These are phyloP conservation scores for Drosophila punjabiensis DNA, from an alignment of 1,140 invertebrate genomes.

Conservation along the genomic window DNA sequence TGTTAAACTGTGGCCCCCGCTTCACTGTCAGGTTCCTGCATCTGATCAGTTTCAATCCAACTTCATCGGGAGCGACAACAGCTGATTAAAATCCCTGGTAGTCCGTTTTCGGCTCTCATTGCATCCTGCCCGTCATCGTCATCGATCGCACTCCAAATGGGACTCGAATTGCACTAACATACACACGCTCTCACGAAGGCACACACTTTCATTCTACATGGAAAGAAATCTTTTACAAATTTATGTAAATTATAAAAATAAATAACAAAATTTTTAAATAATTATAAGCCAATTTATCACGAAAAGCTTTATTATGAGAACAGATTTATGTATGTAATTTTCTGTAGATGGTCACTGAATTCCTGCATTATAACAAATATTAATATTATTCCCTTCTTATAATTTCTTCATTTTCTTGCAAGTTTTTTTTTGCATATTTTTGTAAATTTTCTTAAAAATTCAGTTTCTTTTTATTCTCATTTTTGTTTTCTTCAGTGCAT, in stretches of 20 bases:
- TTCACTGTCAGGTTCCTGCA: neutral
- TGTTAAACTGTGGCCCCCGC: too few relatives aligned
- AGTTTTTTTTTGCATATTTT: neutral
- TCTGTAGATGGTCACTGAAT: neutral
- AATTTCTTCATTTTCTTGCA: neutral
- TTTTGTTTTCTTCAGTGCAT: conserved; percentile 7
- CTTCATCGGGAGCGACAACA: conserved; percentile 39
- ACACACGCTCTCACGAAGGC: conserved; percentile 15
- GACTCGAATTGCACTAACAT: conserved; percentile 58
- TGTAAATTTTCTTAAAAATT: neutral
- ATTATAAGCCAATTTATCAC: neutral
- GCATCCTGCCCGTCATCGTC: conserved; percentile 52
- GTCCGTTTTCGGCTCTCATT: conserved; percentile 22
- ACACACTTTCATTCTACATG: neutral
- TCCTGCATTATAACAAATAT: neutral
- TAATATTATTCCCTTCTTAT: too few relatives aligned
- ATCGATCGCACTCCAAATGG: conserved; percentile 77
- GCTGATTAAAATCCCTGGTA: conserved; percentile 66
- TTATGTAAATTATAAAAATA: too few relatives aligned
- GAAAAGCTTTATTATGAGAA: neutral
- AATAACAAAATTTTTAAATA: neutral
- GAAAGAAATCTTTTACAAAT: neutral
- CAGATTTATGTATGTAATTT: neutral
- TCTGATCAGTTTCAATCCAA: conserved; percentile 25
- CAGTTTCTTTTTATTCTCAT: rapidly evolving